Evolutionary conservation across 1,140 invertebrate species (phyloP), one percentile per base, ranked within the genome.

Genomic region (Heterodera schachtii): DNA sequence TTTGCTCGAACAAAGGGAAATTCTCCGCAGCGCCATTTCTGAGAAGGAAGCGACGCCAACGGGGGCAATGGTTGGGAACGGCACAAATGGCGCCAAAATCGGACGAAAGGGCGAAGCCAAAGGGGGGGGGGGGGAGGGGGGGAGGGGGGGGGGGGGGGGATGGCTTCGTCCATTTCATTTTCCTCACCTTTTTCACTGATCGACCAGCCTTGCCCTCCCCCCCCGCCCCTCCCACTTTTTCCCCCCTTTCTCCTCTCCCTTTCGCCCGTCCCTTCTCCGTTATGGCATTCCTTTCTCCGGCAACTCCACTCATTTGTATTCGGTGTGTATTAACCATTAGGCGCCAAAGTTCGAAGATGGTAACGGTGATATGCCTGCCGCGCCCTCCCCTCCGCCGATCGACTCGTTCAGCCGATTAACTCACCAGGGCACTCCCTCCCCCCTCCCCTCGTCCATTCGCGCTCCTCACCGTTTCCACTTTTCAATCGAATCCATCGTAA

Each of bases 21-120:
- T 19, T 64, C 19, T 19, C 16, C 57, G 13, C 11, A 64, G 57
- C 57, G 47, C 46, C 46, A 52, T 76, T 76, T 60, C 57, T 49
- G 46, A 44, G 57, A 76, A 49, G 66, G 66, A 76, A 76, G 66
- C 75, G 75, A 76, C 75, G 75, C 75, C 75, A 76, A 64, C 75
- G 47, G 49, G 66, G n/a, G 8, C 41, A 57, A 76, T 64, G 66
- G 57, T 57, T 64, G 75, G 75, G 75, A 76, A 76, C 57, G 57
- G 57, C 57, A 64, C 57, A 64, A 64, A 64, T 64, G 57, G 57
- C 57, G 57, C 57, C 16, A 11, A 64, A 74, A 74, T 74, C n/a
- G 21, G 73, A 31, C 9, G 44, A 57, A 43, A 47, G 44, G 75
- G 57, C 31, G 31, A 31, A 31, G 31, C 31, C 31, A 31, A 31